These are phyloP conservation scores for Tokudaia muenninki DNA, from an alignment of 2,797 vertebrate species.

Conservation along the genomic window DNA sequence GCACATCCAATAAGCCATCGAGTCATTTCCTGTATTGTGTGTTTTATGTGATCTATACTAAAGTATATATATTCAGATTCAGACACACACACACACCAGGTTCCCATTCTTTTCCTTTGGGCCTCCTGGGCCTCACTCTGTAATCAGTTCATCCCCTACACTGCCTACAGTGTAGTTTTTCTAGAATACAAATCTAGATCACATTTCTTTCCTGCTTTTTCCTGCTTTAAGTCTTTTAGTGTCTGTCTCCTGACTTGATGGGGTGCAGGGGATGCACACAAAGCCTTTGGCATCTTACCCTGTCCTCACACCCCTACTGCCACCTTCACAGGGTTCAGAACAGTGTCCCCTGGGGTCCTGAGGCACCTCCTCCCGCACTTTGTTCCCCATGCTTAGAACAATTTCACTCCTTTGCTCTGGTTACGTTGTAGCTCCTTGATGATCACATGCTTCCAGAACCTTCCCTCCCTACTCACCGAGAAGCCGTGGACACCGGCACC, in stretches of 20 bases:
- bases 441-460: background rate
- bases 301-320: background rate
- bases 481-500: background rate
- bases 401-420: background rate
- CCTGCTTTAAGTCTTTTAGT: too few species aligned
- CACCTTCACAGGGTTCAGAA: background rate
- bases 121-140: background rate
- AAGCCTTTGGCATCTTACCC: too few species aligned
- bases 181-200: background rate
- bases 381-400: background rate
- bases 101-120: background rate
- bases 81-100: background rate
- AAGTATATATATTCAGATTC: background rate
- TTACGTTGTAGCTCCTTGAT: background rate
- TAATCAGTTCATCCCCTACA: background rate
- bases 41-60: background rate
- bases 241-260: too few species aligned
- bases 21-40: background rate
- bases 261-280: too few species aligned
- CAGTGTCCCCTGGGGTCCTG: background rate
- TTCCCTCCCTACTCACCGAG: background rate
- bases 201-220: too few species aligned
- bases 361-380: too few species aligned
- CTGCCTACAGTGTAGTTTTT: background rate
- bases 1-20: background rate